These are phyloP conservation scores for Fabriciana adippe DNA, from an alignment of 2,888 invertebrate species.

Conservation along the genomic window DNA sequence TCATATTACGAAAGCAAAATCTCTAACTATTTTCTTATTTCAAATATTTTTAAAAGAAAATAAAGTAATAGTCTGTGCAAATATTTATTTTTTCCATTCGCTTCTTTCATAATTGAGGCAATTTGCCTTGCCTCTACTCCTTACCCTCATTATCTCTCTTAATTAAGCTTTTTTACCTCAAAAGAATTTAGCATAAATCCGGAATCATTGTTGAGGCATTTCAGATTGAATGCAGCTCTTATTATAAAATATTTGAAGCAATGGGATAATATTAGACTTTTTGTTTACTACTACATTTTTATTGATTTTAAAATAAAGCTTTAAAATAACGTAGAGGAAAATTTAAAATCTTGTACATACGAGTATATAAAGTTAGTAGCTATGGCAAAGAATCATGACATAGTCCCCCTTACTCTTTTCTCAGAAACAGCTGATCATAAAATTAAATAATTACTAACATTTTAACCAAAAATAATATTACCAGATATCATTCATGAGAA, in stretches of 20 bases:
- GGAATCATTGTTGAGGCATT: conserved; percentile 15
- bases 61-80: conserved; percentile 12
- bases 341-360: too few species aligned
- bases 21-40: background rate
- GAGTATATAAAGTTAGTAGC: too few species aligned
- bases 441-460: too few species aligned
- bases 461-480: too few species aligned
- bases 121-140: conserved; percentile 10
- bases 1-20: background rate
- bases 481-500: too few species aligned
- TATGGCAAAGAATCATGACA: too few species aligned
- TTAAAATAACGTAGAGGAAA: too few species aligned
- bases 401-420: too few species aligned
- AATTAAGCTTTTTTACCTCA: conserved; percentile 23
- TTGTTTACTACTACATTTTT: background rate
- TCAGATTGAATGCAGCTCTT: conserved; percentile 1
- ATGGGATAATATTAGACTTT: background rate
- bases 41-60: conserved; percentile 5
- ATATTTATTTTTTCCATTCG: conserved; percentile 13
- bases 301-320: conserved; percentile 4
- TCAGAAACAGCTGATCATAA: too few species aligned
- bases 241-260: conserved; percentile 12
- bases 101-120: conserved; percentile 11
- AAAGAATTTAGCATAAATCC: conserved; percentile 18
- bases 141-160: conserved; percentile 24